Evolutionary conservation across 1,140 invertebrate genomes (phyloP).

Genomic region (Pogonognathellus flavescens): DNA sequence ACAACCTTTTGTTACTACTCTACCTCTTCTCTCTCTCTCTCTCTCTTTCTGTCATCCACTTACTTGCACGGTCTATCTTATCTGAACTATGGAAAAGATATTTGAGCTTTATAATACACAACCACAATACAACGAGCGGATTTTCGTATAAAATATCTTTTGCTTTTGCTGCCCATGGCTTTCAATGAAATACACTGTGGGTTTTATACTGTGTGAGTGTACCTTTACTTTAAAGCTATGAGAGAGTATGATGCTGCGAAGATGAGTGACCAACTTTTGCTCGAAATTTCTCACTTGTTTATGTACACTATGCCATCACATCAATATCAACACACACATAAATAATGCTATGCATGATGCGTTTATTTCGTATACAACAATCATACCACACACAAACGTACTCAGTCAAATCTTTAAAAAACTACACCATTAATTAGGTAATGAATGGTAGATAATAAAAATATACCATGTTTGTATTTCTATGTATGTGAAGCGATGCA

Average conservation of each 20-base stretch:
- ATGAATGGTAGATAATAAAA: too few relatives aligned
- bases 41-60: conserved; percentile 42
- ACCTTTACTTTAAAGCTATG: too few relatives aligned
- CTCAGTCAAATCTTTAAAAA: not conserved
- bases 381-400: conserved; percentile 1
- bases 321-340: not conserved
- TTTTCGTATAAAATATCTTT: conserved; percentile 23
- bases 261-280: conserved; percentile 43
- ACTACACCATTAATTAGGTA: not conserved
- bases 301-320: too few relatives aligned
- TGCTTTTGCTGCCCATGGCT: conserved; percentile 20
- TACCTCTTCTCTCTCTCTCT: conserved; percentile 14
- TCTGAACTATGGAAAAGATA: conserved; percentile 28
- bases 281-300: conserved; percentile 35
- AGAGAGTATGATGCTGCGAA: conserved; percentile 2
- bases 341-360: not conserved
- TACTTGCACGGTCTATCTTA: conserved; percentile 25
- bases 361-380: not conserved
- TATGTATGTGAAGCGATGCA: too few relatives aligned
- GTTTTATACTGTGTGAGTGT: not conserved
- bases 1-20: conserved; percentile 35
- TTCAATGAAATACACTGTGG: conserved; percentile 28
- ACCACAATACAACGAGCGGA: not conserved
- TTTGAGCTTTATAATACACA: conserved; percentile 3
- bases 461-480: too few relatives aligned